phyloP scores from a whole-genome alignment of 1,140 invertebrate genomes.

The Varroa destructor region DNA sequence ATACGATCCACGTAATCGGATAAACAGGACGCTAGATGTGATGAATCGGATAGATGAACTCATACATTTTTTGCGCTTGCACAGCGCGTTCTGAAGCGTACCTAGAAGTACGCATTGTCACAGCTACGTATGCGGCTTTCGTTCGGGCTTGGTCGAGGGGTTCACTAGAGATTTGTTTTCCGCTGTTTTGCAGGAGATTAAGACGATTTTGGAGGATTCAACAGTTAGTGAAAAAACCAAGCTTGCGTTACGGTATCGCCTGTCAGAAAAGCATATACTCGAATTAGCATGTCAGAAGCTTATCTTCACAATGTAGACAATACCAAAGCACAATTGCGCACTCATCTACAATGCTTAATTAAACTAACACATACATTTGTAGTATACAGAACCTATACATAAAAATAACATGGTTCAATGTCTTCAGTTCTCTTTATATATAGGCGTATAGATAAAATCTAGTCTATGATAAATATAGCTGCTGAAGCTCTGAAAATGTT shows the following conservation, averaged over 20 bases:
- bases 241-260: conserved; percentile 7
- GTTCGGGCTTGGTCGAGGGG: too few species aligned
- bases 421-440: background rate
- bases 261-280: conserved; percentile 4
- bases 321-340: too few species aligned
- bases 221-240: background rate
- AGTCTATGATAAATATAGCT: too few species aligned
- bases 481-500: too few species aligned
- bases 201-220: conserved; percentile 8
- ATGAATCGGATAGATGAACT: background rate
- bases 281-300: conserved; percentile 1
- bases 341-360: too few species aligned
- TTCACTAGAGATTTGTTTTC: background rate
- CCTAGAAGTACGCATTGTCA: too few species aligned
- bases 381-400: too few species aligned
- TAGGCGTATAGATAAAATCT: too few species aligned
- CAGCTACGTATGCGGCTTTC: too few species aligned
- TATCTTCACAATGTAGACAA: conserved; percentile 5
- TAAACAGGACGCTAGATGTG: too few species aligned
- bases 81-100: background rate
- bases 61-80: background rate
- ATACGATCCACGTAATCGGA: too few species aligned
- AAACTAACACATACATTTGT: too few species aligned
- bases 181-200: background rate
- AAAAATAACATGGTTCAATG: background rate